Evolutionary conservation across 2,113 vertebrate genomes (phyloP), one percentile per base, ranked within the genome.

Genomic region (Rhizomys pruinosus): DNA sequence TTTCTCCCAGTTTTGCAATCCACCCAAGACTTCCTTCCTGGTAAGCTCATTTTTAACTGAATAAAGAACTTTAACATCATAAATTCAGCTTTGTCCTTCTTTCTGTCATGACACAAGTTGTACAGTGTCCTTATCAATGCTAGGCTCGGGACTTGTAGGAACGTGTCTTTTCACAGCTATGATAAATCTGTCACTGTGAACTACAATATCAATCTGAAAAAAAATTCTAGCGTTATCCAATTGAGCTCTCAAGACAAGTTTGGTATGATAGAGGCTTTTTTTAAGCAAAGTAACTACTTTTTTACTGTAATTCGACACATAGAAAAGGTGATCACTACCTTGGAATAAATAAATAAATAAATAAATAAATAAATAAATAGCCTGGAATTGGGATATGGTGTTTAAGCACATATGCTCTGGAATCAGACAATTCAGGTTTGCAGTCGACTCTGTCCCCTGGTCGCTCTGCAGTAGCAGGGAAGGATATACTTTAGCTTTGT

Each of bases 121-220:
- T n/a, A n/a, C 1, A 1, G 52, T 57, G 80, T 61, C 29, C 57
- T n/a, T 19, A 20, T 57, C 64, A 81, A 47, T 55, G 71, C 64
- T 39, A 44, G 27, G 8, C 4, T 57, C 42, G 27, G 44, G 89
- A 84, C 22, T 84, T 63, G 17, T 69, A 66, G 81, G 52, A 92
- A 92, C 19, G 47, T 20, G 23, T 76, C 52, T 68, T 89, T 95
- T 85, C 55, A 25, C 20, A 91, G 55, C 52, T 39, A 16, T 52
- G 57, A 68, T 37, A 68, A 59, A 68, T 52, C 59, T 63, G 39
- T 84, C 81, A 37, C 47, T 57, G 73, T 42, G 37, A 90, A 37
- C 87, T 74, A 32, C 77, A 92, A 3, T 90, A 79, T 76, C 42
- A 71, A n/a, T 52, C 52, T 76, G 66, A 87, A 88, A 68, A 90